These are phyloP conservation scores for Hypanus sabinus DNA, from an alignment of 2,113 vertebrate genomes.

Conservation along the genomic window DNA sequence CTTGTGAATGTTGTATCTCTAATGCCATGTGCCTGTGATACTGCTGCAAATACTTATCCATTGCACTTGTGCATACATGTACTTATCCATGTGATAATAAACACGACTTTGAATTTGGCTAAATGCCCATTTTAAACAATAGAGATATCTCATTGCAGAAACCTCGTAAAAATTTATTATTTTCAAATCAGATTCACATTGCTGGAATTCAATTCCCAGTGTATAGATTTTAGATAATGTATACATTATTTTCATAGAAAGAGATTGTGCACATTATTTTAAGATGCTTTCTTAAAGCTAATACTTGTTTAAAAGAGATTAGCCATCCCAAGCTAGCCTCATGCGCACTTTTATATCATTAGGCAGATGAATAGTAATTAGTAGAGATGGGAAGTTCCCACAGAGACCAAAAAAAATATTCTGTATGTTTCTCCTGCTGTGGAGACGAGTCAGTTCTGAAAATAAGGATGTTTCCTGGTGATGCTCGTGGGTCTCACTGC, in stretches of 20 bases:
- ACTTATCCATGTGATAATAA: too few relatives aligned
- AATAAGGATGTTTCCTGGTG: neutral
- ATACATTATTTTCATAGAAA: neutral
- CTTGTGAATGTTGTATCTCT: too few relatives aligned
- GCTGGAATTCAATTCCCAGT: neutral
- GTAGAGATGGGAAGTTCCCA: neutral
- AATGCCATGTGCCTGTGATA: too few relatives aligned
- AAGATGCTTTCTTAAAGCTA: neutral
- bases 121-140: too few relatives aligned
- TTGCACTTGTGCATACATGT: too few relatives aligned
- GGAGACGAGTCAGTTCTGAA: neutral
- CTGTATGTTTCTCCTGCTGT: neutral
- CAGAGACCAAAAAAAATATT: neutral
- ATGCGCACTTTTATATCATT: neutral
- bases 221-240: neutral
- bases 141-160: neutral
- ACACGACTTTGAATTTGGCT: too few relatives aligned
- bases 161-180: neutral
- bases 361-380: neutral
- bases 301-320: neutral
- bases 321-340: neutral
- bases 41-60: too few relatives aligned
- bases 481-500: neutral
- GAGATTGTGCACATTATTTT: neutral
- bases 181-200: neutral